phyloP scores from a whole-genome alignment of 2,888 invertebrate genomes.

The Athalia rosae region DNA sequence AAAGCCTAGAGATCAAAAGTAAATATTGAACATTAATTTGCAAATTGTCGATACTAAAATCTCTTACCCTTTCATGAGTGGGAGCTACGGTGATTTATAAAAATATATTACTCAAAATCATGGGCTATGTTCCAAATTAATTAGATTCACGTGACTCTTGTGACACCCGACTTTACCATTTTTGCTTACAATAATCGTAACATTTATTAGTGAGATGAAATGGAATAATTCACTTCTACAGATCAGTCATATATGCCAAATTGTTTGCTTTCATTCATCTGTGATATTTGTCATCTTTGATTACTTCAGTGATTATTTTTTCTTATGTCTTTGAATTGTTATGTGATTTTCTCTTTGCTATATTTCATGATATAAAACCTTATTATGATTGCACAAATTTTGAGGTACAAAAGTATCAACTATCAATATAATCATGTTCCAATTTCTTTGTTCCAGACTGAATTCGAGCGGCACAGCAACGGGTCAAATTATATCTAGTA shows the following conservation, averaged over 20 bases:
- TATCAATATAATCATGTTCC: neutral
- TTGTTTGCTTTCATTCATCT: neutral
- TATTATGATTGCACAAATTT: neutral
- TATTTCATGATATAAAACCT: too few relatives aligned
- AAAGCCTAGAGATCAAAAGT: constrained; percentile 72
- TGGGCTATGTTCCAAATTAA: neutral
- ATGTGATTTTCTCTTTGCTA: too few relatives aligned
- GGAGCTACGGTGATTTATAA: neutral
- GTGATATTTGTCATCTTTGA: neutral
- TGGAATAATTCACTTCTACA: neutral
- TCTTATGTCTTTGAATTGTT: too few relatives aligned
- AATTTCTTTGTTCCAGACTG: constrained; percentile 56
- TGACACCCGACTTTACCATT: neutral
- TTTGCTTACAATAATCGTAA: neutral
- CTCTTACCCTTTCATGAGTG: neutral
- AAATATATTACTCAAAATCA: neutral
- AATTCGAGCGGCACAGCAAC: constrained; percentile 63
- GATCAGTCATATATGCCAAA: too few relatives aligned
- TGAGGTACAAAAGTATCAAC: neutral
- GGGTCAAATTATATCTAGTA: constrained; percentile 67
- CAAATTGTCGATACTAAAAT: neutral
- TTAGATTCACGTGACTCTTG: neutral
- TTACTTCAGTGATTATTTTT: neutral
- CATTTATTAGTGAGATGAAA: neutral
- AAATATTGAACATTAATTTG: constrained; percentile 52